phyloP scores from a whole-genome alignment of 2,113 vertebrate species.

The Clinocottus analis region DNA sequence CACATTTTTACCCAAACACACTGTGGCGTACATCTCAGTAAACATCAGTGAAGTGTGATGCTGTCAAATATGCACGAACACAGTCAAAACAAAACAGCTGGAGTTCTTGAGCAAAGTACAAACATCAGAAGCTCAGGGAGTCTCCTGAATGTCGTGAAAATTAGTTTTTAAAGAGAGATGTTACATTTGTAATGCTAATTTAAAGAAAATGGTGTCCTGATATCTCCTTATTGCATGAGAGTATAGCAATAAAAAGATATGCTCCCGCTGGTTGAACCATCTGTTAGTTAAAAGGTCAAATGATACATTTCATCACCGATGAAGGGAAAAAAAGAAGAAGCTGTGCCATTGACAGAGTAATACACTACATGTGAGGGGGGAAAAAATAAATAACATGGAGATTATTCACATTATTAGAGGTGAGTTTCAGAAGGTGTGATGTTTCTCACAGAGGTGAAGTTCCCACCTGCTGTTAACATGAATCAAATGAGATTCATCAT shows the following conservation, averaged over 20 bases:
- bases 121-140: conserved; percentile 41
- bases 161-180: conserved; percentile 24
- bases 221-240: not conserved
- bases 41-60: conserved; percentile 54
- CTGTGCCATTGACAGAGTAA: not conserved
- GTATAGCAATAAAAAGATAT: not conserved
- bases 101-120: conserved; percentile 42
- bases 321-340: conserved; percentile 8
- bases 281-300: conserved; percentile 46
- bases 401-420: conserved; percentile 16
- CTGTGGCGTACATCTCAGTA: conserved; percentile 31
- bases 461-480: not conserved
- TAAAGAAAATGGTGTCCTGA: conserved; percentile 26
- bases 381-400: not conserved
- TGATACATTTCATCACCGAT: conserved; percentile 12
- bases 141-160: conserved; percentile 31
- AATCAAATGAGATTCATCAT: conserved; percentile 11
- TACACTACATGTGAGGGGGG: not conserved
- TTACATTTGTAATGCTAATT: conserved; percentile 49
- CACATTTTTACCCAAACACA: conserved; percentile 33
- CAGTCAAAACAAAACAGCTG: conserved; percentile 44
- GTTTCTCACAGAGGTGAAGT: not conserved
- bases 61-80: conserved; percentile 53
- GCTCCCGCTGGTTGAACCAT: conserved; percentile 40
- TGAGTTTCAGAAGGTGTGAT: conserved; percentile 17